Evolutionary conservation across 2,113 vertebrate genomes (phyloP).

Genomic region (Phasianus colchicus): DNA sequence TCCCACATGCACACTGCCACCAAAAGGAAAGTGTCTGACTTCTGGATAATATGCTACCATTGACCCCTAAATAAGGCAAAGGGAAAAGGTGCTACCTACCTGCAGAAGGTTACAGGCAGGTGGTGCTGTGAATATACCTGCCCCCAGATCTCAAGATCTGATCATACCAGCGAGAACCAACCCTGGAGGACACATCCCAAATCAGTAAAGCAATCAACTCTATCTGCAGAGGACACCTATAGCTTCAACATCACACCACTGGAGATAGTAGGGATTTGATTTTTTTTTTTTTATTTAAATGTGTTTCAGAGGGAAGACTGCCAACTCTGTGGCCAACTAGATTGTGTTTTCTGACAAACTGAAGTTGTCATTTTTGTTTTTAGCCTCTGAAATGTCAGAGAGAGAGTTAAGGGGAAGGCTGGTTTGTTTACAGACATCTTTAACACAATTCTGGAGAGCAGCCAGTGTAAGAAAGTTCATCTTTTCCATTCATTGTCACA

Average conservation of each 20-base stretch:
- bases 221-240: background rate
- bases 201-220: background rate
- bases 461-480: background rate
- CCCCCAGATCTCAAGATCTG: background rate
- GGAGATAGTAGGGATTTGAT: background rate
- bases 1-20: accelerated
- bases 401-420: background rate
- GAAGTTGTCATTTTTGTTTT: background rate
- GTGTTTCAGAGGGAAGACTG: background rate
- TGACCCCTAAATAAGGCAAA: background rate
- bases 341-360: background rate
- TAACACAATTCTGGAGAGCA: background rate
- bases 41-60: background rate
- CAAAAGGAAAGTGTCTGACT: background rate
- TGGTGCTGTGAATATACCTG: background rate
- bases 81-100: background rate
- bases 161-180: background rate
- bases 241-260: background rate
- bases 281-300: background rate
- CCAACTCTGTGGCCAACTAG: background rate
- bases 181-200: background rate
- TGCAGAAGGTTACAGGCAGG: background rate
- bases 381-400: background rate
- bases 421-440: background rate
- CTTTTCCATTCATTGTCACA: background rate